Conservation (phyloP, 2,888 invertebrate genomes). For the Athalia rosae region DNA sequence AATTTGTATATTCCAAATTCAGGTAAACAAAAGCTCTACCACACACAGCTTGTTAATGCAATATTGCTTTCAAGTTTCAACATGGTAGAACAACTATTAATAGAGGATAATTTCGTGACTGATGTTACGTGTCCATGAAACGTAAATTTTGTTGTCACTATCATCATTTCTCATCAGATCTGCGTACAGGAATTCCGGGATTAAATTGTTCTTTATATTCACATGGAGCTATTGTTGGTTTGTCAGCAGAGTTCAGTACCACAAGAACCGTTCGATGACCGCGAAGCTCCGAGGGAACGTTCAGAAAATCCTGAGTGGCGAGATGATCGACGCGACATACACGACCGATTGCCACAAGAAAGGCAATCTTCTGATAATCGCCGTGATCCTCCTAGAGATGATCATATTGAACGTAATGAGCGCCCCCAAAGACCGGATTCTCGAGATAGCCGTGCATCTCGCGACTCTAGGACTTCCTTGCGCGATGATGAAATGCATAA, state of each 20-base stretch:
- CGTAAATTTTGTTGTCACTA: neutral
- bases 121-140: too few species aligned
- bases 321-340: slow-evolving; percentile 61
- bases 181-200: too few species aligned
- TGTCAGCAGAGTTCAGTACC: slow-evolving; percentile 47
- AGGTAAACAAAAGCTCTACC: slow-evolving; percentile 35
- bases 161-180: neutral
- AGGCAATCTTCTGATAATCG: slow-evolving; percentile 61
- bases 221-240: neutral
- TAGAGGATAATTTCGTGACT: too few species aligned
- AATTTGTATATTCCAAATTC: slow-evolving; percentile 14
- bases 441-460: slow-evolving; percentile 76
- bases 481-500: slow-evolving; percentile 67
- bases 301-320: slow-evolving; percentile 66
- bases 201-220: neutral
- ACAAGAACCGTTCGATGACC: slow-evolving; percentile 65
- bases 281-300: slow-evolving; percentile 54
- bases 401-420: slow-evolving; percentile 69
- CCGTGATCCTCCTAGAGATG: slow-evolving; percentile 59
- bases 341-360: slow-evolving; percentile 59
- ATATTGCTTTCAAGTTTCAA: slow-evolving; percentile 40
- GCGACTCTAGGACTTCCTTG: slow-evolving; percentile 74
- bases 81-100: slow-evolving; percentile 30
- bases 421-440: slow-evolving; percentile 78
- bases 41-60: slow-evolving; percentile 42